Conservation (phyloP, 2,888 invertebrate species). For the Noctua janthe region DNA sequence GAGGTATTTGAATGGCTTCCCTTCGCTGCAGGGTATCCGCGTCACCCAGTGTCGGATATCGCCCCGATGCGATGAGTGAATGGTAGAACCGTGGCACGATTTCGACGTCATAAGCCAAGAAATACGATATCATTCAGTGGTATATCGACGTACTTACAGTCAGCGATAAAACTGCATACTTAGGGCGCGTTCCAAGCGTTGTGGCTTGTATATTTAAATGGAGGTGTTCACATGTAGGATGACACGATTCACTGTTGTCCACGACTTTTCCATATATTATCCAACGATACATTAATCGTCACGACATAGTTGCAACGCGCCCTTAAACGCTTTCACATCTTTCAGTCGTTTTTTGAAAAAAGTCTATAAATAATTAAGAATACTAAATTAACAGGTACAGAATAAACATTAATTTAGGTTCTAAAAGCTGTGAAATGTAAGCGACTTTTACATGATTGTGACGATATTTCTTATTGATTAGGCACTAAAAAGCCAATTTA, state of each 20-base stretch:
- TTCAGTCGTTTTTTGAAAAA: neutral
- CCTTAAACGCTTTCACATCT: no score
- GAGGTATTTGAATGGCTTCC: constrained; percentile 58
- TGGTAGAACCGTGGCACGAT: neutral
- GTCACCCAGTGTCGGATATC: constrained; percentile 54
- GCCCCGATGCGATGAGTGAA: constrained; percentile 18
- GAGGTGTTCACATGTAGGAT: no score
- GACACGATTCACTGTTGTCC: no score
- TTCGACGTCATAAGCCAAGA: constrained; percentile 9
- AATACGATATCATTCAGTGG: constrained; percentile 35
- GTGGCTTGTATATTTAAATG: no score
- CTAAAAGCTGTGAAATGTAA: neutral
- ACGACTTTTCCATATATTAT: no score
- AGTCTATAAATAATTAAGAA: neutral
- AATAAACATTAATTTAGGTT: neutral
- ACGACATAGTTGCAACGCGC: no score
- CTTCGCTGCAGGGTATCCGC: constrained; percentile 26
- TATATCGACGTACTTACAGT: neutral
- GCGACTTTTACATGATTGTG: neutral
- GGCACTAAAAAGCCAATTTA: neutral
- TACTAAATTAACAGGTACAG: neutral
- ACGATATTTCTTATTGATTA: neutral
- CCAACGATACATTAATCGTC: no score
- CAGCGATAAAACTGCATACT: neutral
- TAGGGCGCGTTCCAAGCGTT: no score